Evolutionary conservation across 2,797 vertebrate species (phyloP), one percentile per base, ranked within the genome.

Genomic region (Pygocentrus nattereri): DNA sequence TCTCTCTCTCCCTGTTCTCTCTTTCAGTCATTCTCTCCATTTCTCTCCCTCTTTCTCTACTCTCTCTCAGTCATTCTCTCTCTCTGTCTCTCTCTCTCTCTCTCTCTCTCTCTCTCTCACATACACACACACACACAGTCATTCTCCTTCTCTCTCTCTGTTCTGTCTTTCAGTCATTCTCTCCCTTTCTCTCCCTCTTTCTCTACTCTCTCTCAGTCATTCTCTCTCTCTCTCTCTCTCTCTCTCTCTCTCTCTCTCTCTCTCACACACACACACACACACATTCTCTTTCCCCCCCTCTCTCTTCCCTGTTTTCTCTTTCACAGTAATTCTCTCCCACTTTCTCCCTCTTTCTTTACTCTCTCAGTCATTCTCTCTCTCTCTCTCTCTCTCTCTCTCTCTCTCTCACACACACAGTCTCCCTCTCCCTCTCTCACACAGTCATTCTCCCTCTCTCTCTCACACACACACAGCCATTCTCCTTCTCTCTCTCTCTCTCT

Each of bases 1-100:
- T 61, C 67, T 72, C 64, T 78, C 82, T 75, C 73, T 82, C 82
- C 70, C 52, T n/a, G n/a, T n/a, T n/a, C n/a, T n/a, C n/a, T n/a
- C 15, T 50, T 5, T 15, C 50, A 13, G 4, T 54, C 16, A 3
- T 82, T 75, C 73, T 81, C 82, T 70, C 58, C 82, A 44, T 13
- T 50, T 56, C 13, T 2, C 6, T 50, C 5, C 11, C 44, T 44
- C 54, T 16, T 21, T 13, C 15, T 16, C 5, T 54, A 64, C 50
- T n/a, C n/a, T 81, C 31, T 21, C 67, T 81, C 71, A 76, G 74
- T 41, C 54, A 27, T 27, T 50, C 71, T 44, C 76, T 84, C 70
- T 71, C 61, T 50, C 34, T 31, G 0, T 30, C 72, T 12, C 50
- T 15, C 18, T 30, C 71, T 50, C 4, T 21, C 59, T 61, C 2